These are phyloP conservation scores for Lepus europaeus DNA, from an alignment of 2,113 vertebrate genomes.

Conservation along the genomic window DNA sequence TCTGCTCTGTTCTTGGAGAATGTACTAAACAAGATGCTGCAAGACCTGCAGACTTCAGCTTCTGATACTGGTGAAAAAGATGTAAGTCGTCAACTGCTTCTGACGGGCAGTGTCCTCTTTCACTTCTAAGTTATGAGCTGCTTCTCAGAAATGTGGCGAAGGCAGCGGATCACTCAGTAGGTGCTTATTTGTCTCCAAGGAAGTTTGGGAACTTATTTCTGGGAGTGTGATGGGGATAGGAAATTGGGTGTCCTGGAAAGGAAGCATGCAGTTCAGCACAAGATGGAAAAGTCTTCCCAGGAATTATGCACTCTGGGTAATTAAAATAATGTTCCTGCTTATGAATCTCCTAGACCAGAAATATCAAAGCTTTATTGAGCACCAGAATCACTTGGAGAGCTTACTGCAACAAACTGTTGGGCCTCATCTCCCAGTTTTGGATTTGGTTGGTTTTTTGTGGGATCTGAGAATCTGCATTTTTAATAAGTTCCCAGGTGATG, in stretches of 20 bases:
- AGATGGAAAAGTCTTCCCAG: background rate
- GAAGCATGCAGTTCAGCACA: background rate
- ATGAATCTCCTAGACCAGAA: background rate
- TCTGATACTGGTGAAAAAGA: background rate
- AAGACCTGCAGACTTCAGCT: background rate
- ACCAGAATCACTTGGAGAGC: background rate
- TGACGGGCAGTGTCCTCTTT: background rate
- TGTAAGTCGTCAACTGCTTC: constrained; percentile 56
- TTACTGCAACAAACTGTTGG: background rate
- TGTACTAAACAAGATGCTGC: background rate
- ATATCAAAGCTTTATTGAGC: background rate
- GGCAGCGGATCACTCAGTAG: background rate
- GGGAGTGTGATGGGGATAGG: background rate
- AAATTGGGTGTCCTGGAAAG: background rate
- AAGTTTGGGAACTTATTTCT: background rate
- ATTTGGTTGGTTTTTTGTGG: background rate
- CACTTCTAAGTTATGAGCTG: background rate
- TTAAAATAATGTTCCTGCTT: background rate
- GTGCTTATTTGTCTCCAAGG: background rate
- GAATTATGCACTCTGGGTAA: background rate
- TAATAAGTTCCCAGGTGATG: background rate
- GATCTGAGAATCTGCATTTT: background rate
- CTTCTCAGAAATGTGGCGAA: background rate
- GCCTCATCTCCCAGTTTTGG: background rate
- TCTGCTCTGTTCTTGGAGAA: constrained; percentile 53